These are phyloP conservation scores for Sialia sialis DNA, from an alignment of 2,113 vertebrate genomes.

Conservation along the genomic window DNA sequence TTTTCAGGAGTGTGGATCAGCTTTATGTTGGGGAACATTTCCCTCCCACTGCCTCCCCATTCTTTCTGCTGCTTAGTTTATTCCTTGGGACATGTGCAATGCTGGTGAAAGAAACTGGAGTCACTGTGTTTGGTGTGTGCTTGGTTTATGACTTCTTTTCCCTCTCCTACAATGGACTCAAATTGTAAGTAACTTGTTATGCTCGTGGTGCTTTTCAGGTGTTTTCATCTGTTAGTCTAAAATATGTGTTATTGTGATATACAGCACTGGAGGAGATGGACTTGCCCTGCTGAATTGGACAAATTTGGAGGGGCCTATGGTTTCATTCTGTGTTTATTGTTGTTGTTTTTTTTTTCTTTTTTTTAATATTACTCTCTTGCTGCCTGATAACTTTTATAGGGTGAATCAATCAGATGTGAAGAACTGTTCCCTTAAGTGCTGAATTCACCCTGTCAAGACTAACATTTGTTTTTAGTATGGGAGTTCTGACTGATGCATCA, in stretches of 20 bases:
- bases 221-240: neutral
- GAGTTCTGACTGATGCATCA: neutral
- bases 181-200: slow-evolving; percentile 75
- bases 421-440: neutral
- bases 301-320: neutral
- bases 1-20: slow-evolving; percentile 84
- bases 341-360: neutral
- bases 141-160: slow-evolving; percentile 89
- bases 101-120: slow-evolving; percentile 96
- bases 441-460: neutral
- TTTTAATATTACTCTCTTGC: neutral
- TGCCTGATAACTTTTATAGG: neutral
- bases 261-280: neutral
- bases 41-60: slow-evolving; percentile 77
- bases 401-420: neutral
- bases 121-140: slow-evolving; percentile 95
- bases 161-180: slow-evolving; percentile 76
- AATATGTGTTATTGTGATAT: neutral
- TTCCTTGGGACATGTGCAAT: slow-evolving; percentile 92
- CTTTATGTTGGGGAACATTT: slow-evolving; percentile 69
- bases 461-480: neutral
- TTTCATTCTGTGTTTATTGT: neutral
- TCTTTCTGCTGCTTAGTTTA: slow-evolving; percentile 82
- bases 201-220: neutral
- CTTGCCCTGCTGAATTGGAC: neutral